Conservation (phyloP, 1,140 invertebrate species). For the Macrobrachium nipponense region DNA sequence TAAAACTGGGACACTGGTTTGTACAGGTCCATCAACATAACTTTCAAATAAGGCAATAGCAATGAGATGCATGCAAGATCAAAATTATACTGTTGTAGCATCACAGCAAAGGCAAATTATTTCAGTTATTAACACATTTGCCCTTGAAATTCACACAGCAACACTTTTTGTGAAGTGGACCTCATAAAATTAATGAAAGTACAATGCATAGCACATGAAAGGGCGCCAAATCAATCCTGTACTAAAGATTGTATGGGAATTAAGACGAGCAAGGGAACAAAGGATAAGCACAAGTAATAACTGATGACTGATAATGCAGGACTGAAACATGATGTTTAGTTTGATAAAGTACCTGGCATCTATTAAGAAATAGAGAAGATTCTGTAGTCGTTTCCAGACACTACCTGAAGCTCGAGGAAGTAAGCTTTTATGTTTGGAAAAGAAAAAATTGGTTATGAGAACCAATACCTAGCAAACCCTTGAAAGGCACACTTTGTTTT, state of each 20-base stretch:
- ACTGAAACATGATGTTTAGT: slow-evolving; percentile 1
- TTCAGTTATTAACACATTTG: too few species aligned
- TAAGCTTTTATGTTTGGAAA: slow-evolving; percentile 33
- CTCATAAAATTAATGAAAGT: too few species aligned
- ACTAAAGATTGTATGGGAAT: not conserved
- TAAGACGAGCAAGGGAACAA: not conserved
- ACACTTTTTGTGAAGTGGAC: too few species aligned
- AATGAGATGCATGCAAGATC: too few species aligned
- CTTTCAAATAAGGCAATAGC: too few species aligned
- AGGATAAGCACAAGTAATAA: not conserved
- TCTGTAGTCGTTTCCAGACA: slow-evolving; percentile 43
- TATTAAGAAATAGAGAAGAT: slow-evolving; percentile 57
- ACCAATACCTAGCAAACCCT: not conserved
- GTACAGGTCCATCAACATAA: too few species aligned
- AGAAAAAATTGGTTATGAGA: slow-evolving; percentile 13
- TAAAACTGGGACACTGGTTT: too few species aligned
- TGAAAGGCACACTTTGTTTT: too few species aligned
- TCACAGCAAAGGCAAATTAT: too few species aligned
- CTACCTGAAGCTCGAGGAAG: slow-evolving; percentile 35
- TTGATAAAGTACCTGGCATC: slow-evolving; percentile 54
- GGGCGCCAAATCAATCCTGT: not conserved
- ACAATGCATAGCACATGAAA: too few species aligned
- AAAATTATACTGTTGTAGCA: too few species aligned
- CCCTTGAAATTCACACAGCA: too few species aligned
- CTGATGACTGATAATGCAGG: not conserved